These are phyloP conservation scores for Conomelus anceps DNA, from an alignment of 2,888 invertebrate species.

Conservation along the genomic window DNA sequence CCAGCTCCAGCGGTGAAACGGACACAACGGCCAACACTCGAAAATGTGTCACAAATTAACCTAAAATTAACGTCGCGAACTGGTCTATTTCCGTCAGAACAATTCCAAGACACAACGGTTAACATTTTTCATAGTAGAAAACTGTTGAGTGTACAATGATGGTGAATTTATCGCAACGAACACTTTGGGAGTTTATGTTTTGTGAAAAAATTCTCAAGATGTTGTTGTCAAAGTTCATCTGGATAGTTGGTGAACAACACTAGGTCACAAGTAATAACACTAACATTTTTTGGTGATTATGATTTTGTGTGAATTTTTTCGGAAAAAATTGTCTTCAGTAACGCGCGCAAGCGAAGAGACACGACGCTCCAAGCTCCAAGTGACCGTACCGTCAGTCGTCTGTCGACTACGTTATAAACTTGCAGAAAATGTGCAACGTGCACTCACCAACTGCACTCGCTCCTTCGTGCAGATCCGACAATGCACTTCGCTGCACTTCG, in stretches of 20 bases:
- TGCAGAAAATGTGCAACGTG: constrained; percentile 32
- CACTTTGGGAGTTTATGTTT: too few relatives aligned
- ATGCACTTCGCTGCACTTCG: constrained; percentile 38
- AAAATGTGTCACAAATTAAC: neutral
- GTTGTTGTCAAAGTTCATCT: neutral
- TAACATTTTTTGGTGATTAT: neutral
- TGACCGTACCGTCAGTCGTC: neutral
- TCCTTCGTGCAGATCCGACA: constrained; percentile 26
- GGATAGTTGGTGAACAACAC: neutral
- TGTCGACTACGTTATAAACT: neutral
- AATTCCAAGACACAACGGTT: neutral
- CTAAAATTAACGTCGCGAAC: neutral
- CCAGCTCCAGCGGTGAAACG: too few relatives aligned
- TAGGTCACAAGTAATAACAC: neutral
- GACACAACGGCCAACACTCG: neutral
- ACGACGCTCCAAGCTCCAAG: neutral
- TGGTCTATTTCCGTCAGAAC: neutral
- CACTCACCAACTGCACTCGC: constrained; percentile 30
- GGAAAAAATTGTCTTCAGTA: neutral
- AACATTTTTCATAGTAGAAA: neutral
- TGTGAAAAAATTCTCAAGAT: too few relatives aligned
- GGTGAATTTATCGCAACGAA: neutral
- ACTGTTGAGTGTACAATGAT: neutral
- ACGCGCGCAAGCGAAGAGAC: neutral
- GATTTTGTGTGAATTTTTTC: neutral